These are phyloP conservation scores for Hipparchia semele DNA, from an alignment of 2,888 invertebrate species.

Conservation along the genomic window DNA sequence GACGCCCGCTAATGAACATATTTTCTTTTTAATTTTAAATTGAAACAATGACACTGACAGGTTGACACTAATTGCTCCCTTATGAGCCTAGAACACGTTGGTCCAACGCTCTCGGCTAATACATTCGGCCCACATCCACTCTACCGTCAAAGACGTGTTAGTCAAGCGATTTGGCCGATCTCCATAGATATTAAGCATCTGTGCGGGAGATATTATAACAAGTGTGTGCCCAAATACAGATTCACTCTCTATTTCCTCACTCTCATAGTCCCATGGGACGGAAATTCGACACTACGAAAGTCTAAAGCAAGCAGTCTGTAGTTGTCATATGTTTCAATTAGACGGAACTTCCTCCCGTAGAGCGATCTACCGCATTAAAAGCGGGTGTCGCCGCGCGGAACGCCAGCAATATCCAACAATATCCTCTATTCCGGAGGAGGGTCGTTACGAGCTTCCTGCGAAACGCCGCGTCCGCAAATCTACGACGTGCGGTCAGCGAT, in stretches of 20 bases:
- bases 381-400: constrained; percentile 58
- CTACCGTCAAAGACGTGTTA: no score
- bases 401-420: constrained; percentile 54
- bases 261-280: no score
- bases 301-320: constrained; percentile 49
- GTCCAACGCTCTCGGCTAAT: background rate
- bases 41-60: constrained; percentile 1
- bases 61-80: no score
- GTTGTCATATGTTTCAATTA: constrained; percentile 58
- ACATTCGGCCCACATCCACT: background rate
- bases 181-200: no score
- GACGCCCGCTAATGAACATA: background rate
- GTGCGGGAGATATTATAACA: no score
- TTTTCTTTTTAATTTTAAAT: constrained; percentile 7
- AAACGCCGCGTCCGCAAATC: constrained; percentile 62
- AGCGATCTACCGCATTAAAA: constrained; percentile 53
- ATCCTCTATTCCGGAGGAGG: constrained; percentile 69
- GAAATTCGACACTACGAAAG: no score
- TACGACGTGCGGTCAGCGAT: constrained; percentile 44
- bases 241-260: no score
- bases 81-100: no score
- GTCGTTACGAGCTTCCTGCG: constrained; percentile 65
- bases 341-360: constrained; percentile 58
- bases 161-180: no score
- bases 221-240: no score